These are phyloP conservation scores for Helleia helle DNA, from an alignment of 2,888 invertebrate genomes.

Conservation along the genomic window DNA sequence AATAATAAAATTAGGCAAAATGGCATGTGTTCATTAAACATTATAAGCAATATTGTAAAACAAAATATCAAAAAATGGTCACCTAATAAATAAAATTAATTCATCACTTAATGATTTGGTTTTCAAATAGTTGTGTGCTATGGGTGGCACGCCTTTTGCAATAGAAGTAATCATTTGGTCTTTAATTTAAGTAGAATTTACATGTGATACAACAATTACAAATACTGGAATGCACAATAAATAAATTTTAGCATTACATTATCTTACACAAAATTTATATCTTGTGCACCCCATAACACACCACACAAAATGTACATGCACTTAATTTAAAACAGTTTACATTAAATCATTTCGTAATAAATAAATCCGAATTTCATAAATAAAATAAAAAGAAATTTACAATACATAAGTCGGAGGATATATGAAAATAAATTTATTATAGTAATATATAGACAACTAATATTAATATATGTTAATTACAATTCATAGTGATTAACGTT, in stretches of 20 bases:
- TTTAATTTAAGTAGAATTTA: too few species aligned
- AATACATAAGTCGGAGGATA: conserved; percentile 24
- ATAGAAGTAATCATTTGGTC: too few species aligned
- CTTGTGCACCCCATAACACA: conserved; percentile 3
- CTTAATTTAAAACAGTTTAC: conserved; percentile 42
- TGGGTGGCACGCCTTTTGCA: too few species aligned
- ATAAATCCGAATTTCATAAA: conserved; percentile 21
- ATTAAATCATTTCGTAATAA: conserved; percentile 29
- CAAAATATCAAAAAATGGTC: conserved; percentile 61
- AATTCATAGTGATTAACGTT: conserved; percentile 55
- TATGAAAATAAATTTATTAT: conserved; percentile 44
- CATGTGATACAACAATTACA: too few species aligned
- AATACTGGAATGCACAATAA: too few species aligned
- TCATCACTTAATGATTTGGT: conserved; percentile 71
- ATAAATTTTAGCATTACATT: too few species aligned
- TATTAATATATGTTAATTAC: conserved; percentile 56
- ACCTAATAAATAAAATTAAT: conserved; percentile 42
- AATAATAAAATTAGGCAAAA: conserved; percentile 75
- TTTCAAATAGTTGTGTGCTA: conserved; percentile 26
- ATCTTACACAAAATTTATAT: too few species aligned
- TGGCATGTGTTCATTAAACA: conserved; percentile 73
- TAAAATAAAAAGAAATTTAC: conserved; percentile 15
- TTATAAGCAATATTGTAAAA: conserved; percentile 67
- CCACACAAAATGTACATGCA: conserved; percentile 53
- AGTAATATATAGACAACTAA: conserved; percentile 48